phyloP scores from a whole-genome alignment of 2,113 vertebrate genomes.

The Forbesichthys papilliferus region DNA sequence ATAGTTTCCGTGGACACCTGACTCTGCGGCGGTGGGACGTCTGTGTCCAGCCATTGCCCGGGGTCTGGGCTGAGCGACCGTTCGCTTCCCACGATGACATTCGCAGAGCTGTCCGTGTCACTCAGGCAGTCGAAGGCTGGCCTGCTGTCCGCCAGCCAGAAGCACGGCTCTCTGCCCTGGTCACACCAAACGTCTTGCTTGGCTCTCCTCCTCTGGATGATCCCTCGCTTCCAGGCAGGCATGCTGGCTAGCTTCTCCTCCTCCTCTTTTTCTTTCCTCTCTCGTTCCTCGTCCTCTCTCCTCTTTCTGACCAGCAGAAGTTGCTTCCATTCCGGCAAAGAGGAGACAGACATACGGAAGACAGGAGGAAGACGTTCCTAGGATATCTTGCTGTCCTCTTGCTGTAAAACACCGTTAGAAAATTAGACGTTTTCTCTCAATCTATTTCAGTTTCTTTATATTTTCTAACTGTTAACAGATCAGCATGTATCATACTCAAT shows the following conservation, averaged over 20 bases:
- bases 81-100: conserved; percentile 45
- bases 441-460: too few relatives aligned
- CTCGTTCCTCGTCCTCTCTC: conserved; percentile 81
- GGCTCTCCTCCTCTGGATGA: conserved; percentile 83
- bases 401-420: conserved; percentile 9
- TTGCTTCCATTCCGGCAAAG: conserved; percentile 87
- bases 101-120: conserved; percentile 52
- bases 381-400: neutral
- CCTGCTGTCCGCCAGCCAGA: conserved; percentile 47
- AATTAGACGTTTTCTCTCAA: conserved; percentile 5
- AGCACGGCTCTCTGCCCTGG: conserved; percentile 44
- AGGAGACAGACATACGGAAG: conserved; percentile 73
- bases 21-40: conserved; percentile 40
- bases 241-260: conserved; percentile 82
- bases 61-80: conserved; percentile 50
- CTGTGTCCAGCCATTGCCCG: conserved; percentile 51
- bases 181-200: conserved; percentile 74
- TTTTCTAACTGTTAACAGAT: too few relatives aligned
- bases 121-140: conserved; percentile 40
- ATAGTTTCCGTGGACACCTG: conserved; percentile 80
- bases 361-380: conserved; percentile 5
- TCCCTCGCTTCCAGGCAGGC: conserved; percentile 88
- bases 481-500: too few relatives aligned
- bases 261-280: conserved; percentile 79
- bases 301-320: conserved; percentile 84